Percentiles rank a stretch among this genome's conserved stretches.
Conservation (phyloP, 2,797 vertebrate species). For the Loris lydekkerianus region DNA sequence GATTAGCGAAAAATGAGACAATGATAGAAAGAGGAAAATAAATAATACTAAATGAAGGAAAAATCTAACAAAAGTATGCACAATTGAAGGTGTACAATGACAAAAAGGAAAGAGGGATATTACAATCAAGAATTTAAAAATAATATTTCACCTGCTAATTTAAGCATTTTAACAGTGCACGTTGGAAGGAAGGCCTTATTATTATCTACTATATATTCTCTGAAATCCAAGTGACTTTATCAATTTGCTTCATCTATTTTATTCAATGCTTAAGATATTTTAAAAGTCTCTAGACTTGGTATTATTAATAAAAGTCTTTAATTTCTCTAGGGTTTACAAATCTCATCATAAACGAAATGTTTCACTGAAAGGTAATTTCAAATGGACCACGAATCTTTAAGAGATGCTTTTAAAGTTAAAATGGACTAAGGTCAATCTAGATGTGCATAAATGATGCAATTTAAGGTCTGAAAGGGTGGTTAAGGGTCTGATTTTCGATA, state of each 20-base stretch:
- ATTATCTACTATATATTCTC: not conserved
- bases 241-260: slow-evolving; percentile 49
- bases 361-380: slow-evolving; percentile 69
- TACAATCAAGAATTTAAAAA: not conserved
- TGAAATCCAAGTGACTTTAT: slow-evolving; percentile 58
- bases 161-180: not conserved
- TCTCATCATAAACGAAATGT: slow-evolving; percentile 60
- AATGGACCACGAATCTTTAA: slow-evolving; percentile 61
- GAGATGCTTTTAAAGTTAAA: slow-evolving; percentile 67
- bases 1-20: not conserved
- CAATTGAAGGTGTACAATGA: not conserved
- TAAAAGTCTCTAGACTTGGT: not conserved
- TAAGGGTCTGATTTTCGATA: slow-evolving; percentile 29
- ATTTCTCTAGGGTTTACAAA: slow-evolving; percentile 61
- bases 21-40: not conserved
- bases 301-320: slow-evolving; percentile 57
- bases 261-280: slow-evolving; percentile 54
- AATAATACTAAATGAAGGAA: not conserved
- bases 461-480: not conserved
- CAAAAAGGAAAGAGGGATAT: not conserved
- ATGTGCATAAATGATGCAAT: slow-evolving; percentile 20
- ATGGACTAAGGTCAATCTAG: slow-evolving; percentile 52
- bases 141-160: not conserved
- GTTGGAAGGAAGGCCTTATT: not conserved
- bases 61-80: not conserved